Percentiles rank a stretch among this genome's conserved stretches.
These are phyloP conservation scores for Cynodonichthys magdalenae DNA, from an alignment of 2,797 vertebrate species.

Conservation along the genomic window DNA sequence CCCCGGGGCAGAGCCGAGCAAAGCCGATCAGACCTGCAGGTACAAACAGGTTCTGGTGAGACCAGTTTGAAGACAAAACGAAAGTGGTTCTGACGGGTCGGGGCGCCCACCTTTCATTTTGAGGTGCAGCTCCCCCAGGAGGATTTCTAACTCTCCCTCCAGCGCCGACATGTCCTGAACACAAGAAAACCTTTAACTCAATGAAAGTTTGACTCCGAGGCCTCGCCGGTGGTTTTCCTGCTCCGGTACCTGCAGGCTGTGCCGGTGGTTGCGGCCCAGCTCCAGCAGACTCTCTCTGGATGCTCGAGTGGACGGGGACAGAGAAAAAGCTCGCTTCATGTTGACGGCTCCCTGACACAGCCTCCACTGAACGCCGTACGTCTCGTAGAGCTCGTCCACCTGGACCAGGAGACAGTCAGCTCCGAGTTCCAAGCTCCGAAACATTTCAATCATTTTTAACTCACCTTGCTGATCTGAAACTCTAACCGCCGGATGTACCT, in stretches of 20 bases:
- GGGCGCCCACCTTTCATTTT: constrained; percentile 91
- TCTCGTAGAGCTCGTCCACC: constrained; percentile 96
- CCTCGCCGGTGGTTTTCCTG: not conserved
- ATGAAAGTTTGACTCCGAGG: too few species aligned
- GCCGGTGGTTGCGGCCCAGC: constrained; percentile 88
- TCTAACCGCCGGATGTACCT: constrained; percentile 91
- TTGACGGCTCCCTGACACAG: constrained; percentile 90
- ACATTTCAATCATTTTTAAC: too few species aligned
- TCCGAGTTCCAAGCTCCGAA: not conserved
- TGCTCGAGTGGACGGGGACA: constrained; percentile 86
- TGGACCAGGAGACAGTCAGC: constrained; percentile 44
- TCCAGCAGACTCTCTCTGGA: constrained; percentile 93
- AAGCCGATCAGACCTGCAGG: constrained; percentile 92
- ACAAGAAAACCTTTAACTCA: not conserved
- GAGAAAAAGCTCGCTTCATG: constrained; percentile 92
- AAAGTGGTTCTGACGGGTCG: not conserved
- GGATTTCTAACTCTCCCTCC: constrained; percentile 90
- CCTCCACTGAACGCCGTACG: constrained; percentile 92
- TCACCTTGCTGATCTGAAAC: constrained; percentile 96
- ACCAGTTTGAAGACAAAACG: not conserved
- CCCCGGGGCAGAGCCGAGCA: constrained; percentile 94
- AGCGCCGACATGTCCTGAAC: constrained; percentile 93
- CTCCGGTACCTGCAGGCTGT: constrained; percentile 87
- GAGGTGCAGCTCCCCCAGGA: constrained; percentile 93
- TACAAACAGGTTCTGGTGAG: constrained; percentile 25